Conservation (phyloP, 2,888 invertebrate genomes). For the Hydrotaea diabolus region DNA sequence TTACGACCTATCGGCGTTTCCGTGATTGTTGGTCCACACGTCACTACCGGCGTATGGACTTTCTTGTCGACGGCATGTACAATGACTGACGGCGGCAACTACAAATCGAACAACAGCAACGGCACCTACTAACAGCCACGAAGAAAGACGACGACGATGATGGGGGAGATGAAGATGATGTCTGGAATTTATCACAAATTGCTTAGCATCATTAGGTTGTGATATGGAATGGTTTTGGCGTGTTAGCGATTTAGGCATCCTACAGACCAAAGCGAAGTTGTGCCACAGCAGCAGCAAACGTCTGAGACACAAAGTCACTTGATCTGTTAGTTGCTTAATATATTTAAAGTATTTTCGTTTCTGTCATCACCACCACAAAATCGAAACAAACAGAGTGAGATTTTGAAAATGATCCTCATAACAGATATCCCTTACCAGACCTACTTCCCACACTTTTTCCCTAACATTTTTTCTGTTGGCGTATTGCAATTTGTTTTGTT, state of each 20-base stretch:
- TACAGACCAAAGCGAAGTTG: too few relatives aligned
- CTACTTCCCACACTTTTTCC: background rate
- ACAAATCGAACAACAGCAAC: background rate
- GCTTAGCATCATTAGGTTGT: constrained; percentile 60
- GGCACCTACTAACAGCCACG: constrained; percentile 40
- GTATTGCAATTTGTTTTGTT: constrained; percentile 40
- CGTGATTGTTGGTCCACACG: constrained; percentile 92
- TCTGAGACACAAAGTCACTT: too few relatives aligned
- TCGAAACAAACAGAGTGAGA: constrained; percentile 32
- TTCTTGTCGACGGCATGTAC: constrained; percentile 93
- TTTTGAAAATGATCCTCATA: background rate
- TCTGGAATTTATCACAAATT: constrained; percentile 63
- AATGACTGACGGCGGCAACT: constrained; percentile 84
- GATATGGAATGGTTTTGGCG: background rate
- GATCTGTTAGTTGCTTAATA: background rate
- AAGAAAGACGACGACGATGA: constrained; percentile 44
- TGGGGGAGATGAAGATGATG: constrained; percentile 45
- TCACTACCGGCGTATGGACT: constrained; percentile 93
- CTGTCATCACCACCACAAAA: constrained; percentile 5
- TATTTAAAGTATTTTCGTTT: constrained; percentile 9
- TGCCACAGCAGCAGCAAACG: too few relatives aligned
- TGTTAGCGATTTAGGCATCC: background rate
- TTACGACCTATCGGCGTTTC: constrained; percentile 86
- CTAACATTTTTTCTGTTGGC: background rate
- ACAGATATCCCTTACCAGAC: background rate